Percentiles rank a stretch among this genome's conserved stretches.
phyloP scores from a whole-genome alignment of 2,797 vertebrate species.

The Parotocinclus haroldoi region DNA sequence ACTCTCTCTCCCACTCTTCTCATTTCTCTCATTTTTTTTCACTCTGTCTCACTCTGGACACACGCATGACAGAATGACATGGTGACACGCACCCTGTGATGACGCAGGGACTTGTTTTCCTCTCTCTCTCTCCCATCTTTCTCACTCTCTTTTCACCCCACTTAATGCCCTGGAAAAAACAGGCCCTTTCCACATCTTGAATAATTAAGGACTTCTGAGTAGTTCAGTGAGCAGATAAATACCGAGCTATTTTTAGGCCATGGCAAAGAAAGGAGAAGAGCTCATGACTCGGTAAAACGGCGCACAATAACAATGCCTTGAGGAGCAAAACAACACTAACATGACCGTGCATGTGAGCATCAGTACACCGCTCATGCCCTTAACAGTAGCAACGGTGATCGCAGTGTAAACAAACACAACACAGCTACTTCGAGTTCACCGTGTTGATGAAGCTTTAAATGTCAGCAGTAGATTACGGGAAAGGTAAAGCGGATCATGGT shows the following conservation, averaged over 20 bases:
- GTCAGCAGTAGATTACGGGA: constrained; percentile 16
- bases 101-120: constrained; percentile 52
- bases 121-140: constrained; percentile 4
- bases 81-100: constrained; percentile 58
- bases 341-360: constrained; percentile 11
- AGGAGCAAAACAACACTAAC: constrained; percentile 5
- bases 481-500: not conserved
- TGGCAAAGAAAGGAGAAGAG: constrained; percentile 4
- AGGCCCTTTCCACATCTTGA: constrained; percentile 64
- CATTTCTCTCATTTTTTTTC: not conserved
- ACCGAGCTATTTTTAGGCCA: constrained; percentile 60
- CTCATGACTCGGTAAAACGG: constrained; percentile 56
- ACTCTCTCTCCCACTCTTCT: not conserved
- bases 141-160: constrained; percentile 26
- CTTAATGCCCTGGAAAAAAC: constrained; percentile 38
- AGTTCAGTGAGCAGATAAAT: constrained; percentile 62
- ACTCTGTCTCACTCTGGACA: constrained; percentile 5
- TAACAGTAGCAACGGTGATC: constrained; percentile 9
- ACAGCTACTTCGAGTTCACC: not conserved
- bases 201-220: constrained; percentile 68
- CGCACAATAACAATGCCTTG: constrained; percentile 30
- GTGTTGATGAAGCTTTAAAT: not conserved
- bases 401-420: constrained; percentile 12
- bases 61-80: constrained; percentile 52
- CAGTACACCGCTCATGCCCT: not conserved